phyloP scores from a whole-genome alignment of 2,888 invertebrate species.

The Baccha elongata region DNA sequence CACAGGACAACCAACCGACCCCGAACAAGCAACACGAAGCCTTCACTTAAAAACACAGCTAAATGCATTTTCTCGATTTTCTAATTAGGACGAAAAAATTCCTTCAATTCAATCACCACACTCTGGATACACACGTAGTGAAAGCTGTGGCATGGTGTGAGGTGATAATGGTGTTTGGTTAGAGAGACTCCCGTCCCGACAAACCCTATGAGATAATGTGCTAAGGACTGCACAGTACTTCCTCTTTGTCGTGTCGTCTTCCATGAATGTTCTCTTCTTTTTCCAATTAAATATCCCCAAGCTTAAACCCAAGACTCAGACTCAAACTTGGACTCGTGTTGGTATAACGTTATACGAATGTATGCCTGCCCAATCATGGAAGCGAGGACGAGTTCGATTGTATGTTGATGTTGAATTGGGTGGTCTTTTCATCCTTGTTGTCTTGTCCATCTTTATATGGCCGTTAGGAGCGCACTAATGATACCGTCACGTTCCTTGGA shows the following conservation, averaged over 20 bases:
- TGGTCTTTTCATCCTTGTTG: constrained; percentile 8
- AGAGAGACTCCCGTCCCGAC: background rate
- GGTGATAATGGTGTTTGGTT: constrained; percentile 6
- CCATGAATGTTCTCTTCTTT: constrained; percentile 36
- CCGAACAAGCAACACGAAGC: constrained; percentile 62
- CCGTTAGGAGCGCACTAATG: constrained; percentile 56
- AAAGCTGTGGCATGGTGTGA: background rate
- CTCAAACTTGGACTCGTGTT: no score
- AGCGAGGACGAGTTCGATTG: constrained; percentile 8
- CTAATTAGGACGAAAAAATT: constrained; percentile 71
- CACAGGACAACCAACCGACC: background rate
- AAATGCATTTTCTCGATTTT: constrained; percentile 68
- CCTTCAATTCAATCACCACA: constrained; percentile 65
- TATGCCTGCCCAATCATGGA: constrained; percentile 43
- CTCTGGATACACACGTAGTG: constrained; percentile 28
- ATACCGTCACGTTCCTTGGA: constrained; percentile 70
- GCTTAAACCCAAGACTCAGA: constrained; percentile 9
- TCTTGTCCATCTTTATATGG: constrained; percentile 1
- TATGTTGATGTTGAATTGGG: constrained; percentile 35
- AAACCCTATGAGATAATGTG: constrained; percentile 55
- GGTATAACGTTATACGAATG: constrained; percentile 5
- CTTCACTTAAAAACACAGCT: constrained; percentile 53
- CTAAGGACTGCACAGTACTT: constrained; percentile 61
- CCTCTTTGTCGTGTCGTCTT: constrained; percentile 50
- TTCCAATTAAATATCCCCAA: constrained; percentile 63